phyloP scores from a whole-genome alignment of 2,797 vertebrate species.

The Micromesistius poutassou region DNA sequence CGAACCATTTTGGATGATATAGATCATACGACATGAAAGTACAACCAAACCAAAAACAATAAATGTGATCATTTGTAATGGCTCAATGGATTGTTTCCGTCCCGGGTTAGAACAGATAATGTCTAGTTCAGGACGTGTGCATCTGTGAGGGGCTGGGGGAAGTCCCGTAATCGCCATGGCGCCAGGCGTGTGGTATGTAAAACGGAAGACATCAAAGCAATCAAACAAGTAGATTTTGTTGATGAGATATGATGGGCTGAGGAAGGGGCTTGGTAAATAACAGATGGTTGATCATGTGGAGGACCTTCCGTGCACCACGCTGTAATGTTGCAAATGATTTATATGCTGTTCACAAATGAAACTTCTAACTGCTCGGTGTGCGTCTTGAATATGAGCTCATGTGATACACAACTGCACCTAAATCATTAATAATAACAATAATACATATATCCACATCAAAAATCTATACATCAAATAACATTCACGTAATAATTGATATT shows the following conservation, averaged over 20 bases:
- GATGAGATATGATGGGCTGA: slow-evolving; percentile 35
- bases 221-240: slow-evolving; percentile 19
- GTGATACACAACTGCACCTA: not conserved
- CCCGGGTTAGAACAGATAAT: too few species aligned
- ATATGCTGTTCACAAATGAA: not conserved
- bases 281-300: slow-evolving; percentile 37
- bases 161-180: not conserved
- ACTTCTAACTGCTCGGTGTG: not conserved
- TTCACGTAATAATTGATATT: too few species aligned
- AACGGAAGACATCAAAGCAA: slow-evolving; percentile 12
- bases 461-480: too few species aligned
- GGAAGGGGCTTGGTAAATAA: slow-evolving; percentile 29
- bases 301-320: slow-evolving; percentile 16
- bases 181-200: not conserved
- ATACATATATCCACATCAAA: not conserved
- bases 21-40: not conserved
- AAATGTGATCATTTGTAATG: not conserved
- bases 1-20: too few species aligned
- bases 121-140: not conserved
- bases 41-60: not conserved
- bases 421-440: not conserved
- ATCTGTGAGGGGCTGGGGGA: not conserved
- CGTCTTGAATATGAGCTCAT: not conserved
- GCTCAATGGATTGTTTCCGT: not conserved
- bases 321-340: slow-evolving; percentile 21